Conservation (phyloP, 2,888 invertebrate genomes). For the Nomada flava region DNA sequence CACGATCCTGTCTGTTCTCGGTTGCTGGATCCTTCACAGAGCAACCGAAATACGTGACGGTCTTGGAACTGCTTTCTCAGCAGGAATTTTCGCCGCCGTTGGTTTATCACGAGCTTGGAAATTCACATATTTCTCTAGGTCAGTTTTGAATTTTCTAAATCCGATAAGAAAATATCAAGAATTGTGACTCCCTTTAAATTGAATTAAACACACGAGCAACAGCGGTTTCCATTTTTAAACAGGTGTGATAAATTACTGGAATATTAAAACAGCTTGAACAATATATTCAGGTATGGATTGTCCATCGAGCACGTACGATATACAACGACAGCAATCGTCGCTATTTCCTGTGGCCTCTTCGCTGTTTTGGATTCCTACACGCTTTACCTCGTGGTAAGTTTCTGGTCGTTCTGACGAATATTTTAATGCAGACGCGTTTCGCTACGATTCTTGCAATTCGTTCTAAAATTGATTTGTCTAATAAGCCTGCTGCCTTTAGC, state of each 20-base stretch:
- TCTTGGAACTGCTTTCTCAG: slow-evolving; percentile 64
- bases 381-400: slow-evolving; percentile 76
- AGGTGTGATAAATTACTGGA: background rate
- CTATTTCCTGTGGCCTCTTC: slow-evolving; percentile 73
- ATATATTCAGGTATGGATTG: slow-evolving; percentile 68
- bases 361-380: slow-evolving; percentile 78
- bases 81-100: slow-evolving; percentile 70
- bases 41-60: slow-evolving; percentile 73
- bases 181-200: too few relatives aligned
- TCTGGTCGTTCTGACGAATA: background rate
- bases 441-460: too few relatives aligned
- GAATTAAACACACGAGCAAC: too few relatives aligned
- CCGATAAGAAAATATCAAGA: background rate
- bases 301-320: slow-evolving; percentile 72
- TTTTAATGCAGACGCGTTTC: background rate
- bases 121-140: slow-evolving; percentile 72
- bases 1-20: slow-evolving; percentile 70
- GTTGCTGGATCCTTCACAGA: slow-evolving; percentile 78
- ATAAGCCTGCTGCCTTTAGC: background rate
- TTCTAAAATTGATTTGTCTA: background rate
- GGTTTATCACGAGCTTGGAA: slow-evolving; percentile 72
- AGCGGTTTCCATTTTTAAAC: too few relatives aligned
- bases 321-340: slow-evolving; percentile 69
- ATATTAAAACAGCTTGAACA: background rate
- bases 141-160: background rate